Percentiles rank a stretch among this genome's conserved stretches.
Evolutionary conservation across 2,797 vertebrate genomes (phyloP).

Genomic region (Pitangus sulphuratus): DNA sequence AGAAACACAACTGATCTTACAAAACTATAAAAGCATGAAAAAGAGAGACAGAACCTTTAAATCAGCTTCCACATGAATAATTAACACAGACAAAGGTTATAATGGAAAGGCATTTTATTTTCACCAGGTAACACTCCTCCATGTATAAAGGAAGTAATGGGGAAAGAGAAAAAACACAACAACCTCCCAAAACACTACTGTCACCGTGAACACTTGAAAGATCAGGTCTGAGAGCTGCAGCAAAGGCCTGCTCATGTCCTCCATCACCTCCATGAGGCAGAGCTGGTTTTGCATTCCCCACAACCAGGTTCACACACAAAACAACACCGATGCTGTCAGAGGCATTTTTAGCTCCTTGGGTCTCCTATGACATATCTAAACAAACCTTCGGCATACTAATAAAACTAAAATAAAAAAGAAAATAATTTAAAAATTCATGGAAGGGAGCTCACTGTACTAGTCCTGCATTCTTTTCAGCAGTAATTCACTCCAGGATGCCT

Average conservation of each 20-base stretch:
- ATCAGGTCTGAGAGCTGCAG: not conserved
- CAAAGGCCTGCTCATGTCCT: not conserved
- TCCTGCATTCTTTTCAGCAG: not conserved
- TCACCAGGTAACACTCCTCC: conserved; percentile 9
- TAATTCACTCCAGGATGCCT: conserved; percentile 28
- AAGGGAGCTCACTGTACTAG: conserved; percentile 7
- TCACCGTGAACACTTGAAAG: not conserved
- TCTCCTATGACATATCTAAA: not conserved
- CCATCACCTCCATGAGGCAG: not conserved
- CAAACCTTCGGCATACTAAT: conserved; percentile 35
- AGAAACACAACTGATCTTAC: not conserved
- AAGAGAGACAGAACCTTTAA: not conserved
- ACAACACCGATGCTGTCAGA: not conserved
- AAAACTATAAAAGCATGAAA: not conserved
- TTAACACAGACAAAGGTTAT: conserved; percentile 33
- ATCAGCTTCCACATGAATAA: conserved; percentile 8
- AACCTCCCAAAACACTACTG: not conserved
- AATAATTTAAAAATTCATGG: not conserved
- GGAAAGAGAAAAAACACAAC: not conserved
- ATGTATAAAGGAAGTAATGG: conserved; percentile 35
- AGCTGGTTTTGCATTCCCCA: not conserved
- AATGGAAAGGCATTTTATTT: conserved; percentile 78
- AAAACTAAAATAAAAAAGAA: conserved; percentile 42
- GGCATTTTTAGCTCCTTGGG: conserved; percentile 18
- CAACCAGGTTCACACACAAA: conserved; percentile 7